Conservation (phyloP, 1,140 invertebrate species). For the Zaprionus ornatus region DNA sequence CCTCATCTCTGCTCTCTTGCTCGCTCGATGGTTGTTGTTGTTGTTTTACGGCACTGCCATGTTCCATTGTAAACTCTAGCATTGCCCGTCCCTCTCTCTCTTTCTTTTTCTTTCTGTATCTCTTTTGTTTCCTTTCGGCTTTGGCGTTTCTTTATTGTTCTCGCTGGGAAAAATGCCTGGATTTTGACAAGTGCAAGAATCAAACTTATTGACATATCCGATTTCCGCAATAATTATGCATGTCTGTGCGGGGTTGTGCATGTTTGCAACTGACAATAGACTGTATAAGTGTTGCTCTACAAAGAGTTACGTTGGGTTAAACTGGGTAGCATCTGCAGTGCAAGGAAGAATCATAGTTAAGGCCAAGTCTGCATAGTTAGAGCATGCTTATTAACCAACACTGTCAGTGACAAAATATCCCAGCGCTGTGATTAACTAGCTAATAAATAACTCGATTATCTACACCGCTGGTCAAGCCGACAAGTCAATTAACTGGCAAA, state of each 20-base stretch:
- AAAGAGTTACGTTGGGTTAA: neutral
- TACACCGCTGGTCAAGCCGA: slow-evolving; percentile 5
- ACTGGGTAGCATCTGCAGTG: neutral
- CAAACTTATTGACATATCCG: slow-evolving; percentile 71
- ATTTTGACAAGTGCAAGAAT: slow-evolving; percentile 76
- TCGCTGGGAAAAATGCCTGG: slow-evolving; percentile 58
- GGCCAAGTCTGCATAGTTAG: neutral
- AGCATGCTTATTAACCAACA: neutral
- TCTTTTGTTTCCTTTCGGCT: neutral
- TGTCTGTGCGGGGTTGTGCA: neutral
- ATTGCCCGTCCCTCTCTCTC: slow-evolving; percentile 3
- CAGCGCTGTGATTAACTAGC: neutral
- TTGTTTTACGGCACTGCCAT: slow-evolving; percentile 33
- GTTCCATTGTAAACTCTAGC: slow-evolving; percentile 59
- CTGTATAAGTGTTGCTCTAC: neutral
- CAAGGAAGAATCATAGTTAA: neutral
- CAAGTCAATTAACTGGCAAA: slow-evolving; percentile 29
- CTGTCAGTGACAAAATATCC: neutral
- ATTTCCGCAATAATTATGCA: neutral
- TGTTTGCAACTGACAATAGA: neutral
- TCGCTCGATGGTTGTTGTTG: slow-evolving; percentile 22
- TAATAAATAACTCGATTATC: slow-evolving; percentile 25
- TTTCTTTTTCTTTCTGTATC: slow-evolving; percentile 5
- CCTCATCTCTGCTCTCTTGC: slow-evolving; percentile 8
- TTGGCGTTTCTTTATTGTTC: slow-evolving; percentile 21